Evolutionary conservation across 2,113 vertebrate species (phyloP), one percentile per base, ranked within the genome.

Genomic region (Lagopus leucura): DNA sequence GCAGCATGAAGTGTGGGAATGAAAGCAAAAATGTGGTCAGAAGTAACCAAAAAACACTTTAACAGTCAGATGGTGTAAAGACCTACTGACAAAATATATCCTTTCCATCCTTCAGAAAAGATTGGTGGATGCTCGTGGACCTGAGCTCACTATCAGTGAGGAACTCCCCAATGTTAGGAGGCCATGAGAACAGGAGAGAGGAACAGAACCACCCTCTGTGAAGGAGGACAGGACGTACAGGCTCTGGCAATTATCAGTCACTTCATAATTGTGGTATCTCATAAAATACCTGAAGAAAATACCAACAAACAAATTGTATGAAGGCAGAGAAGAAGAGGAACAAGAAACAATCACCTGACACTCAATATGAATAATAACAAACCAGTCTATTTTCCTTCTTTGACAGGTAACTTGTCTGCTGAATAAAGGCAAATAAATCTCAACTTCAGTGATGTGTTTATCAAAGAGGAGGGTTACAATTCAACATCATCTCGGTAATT

Each of bases 341-440:
- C 63, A 88, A 80, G 60, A 89, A 95, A 94, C 88, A 80, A 94
- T 92, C 93, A 95, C 70, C 90, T 47, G 72, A 92, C 79, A 69
- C 64, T 95, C 92, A 88, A 92, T 88, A 82, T 76, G 90, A 91
- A 70, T 94, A 94, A 94, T 82, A 96, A 45, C 72, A 94, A 94
- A 87, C 87, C 90, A 91, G 79, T 34, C 82, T 83, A 82, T 95
- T 95, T 90, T 91, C 79, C 50, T 74, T 82, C 79, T 91, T 73
- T 95, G 94, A 92, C 90, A 95, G 88, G 88, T 94, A 91, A 95
- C 91, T 94, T 95, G 85, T 70, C 76, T 89, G 28, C 92, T 66
- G 85, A 95, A 92, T 74, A 96, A 95, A 94, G 85, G 75, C 75
- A 93, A 92, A 92, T 92, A 94, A 95, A 95, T 89, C 89, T 91